Evolutionary conservation across 1,140 invertebrate species (phyloP), one percentile per base, ranked within the genome.

Genomic region (Neuroterus valhalla): DNA sequence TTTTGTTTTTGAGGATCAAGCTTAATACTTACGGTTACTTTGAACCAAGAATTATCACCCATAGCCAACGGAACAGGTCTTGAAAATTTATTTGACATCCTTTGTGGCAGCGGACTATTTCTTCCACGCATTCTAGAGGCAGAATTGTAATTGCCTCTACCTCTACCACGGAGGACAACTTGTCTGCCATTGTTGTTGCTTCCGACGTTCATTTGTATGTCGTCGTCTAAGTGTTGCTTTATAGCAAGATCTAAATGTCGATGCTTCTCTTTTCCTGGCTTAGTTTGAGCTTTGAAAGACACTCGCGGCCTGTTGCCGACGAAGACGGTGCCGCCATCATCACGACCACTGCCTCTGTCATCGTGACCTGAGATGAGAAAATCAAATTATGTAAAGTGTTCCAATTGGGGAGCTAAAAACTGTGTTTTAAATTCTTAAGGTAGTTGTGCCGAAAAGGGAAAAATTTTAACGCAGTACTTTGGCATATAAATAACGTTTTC

Each of bases 21-120:
- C 62, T 38, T 68, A 71, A 73, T 26, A 81, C 89, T 88, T 86
- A 91, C 90, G 15, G 87, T 89, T 11, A 94, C 89, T 86, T 91
- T 92, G 83, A 92, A 94, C 92, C 92, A 93, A 23, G 90, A 91
- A 6, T 90, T 52, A n/a, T 85, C 80, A 10, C 50, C 68, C 1
- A 82, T 1, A 14, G 66, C 44, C 55, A 70, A 26, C 31, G 26
- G 45, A 66, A 50, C 55, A 6, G 26, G 38, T n/a, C 71, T 50
- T 8, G 23, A 26, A 62, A n/a, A 62, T 62, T 62, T 71, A 68
- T 75, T 80, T 79, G 3, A 77, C 74, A 43, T 80, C 66, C 78
- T 77, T 2, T 70, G 72, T 2, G 84, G 80, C 10, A 85, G 67
- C 17, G 82, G 83, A 43, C 81, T 87, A n/a, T 83, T 81, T 74